Percentiles rank a stretch among this genome's conserved stretches.
Evolutionary conservation across 2,888 invertebrate species (phyloP).

Genomic region (Dryobota labecula): DNA sequence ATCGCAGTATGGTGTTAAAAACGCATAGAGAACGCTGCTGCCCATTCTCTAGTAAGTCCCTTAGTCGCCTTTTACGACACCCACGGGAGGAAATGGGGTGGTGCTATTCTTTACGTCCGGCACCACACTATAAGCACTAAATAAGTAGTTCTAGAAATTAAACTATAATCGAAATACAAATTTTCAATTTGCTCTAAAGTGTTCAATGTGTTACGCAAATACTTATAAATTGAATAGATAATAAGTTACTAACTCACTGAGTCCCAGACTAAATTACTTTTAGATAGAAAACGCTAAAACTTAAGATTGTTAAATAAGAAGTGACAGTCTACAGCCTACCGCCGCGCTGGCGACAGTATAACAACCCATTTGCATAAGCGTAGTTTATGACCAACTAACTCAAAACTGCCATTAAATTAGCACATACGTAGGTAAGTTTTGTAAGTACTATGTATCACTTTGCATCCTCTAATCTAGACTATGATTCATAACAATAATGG

Average conservation of each 20-base stretch:
- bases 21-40: too few relatives aligned
- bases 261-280: slow-evolving; percentile 19
- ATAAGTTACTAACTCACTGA: slow-evolving; percentile 12
- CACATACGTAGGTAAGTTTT: slow-evolving; percentile 41
- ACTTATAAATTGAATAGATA: slow-evolving; percentile 1
- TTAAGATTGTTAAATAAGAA: slow-evolving; percentile 24
- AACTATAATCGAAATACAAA: neutral
- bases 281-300: slow-evolving; percentile 23
- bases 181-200: slow-evolving; percentile 1
- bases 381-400: slow-evolving; percentile 43
- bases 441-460: slow-evolving; percentile 45
- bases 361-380: slow-evolving; percentile 35
- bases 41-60: too few relatives aligned
- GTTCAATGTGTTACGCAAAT: slow-evolving; percentile 15
- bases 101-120: too few relatives aligned
- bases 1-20: too few relatives aligned
- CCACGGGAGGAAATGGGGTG: too few relatives aligned
- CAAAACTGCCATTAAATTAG: slow-evolving; percentile 45
- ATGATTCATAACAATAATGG: slow-evolving; percentile 57
- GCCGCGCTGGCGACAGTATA: neutral
- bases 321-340: slow-evolving; percentile 20
- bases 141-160: neutral
- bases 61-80: too few relatives aligned
- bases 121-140: too few relatives aligned
- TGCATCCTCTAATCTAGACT: slow-evolving; percentile 42